Base-by-base conservation (phyloP, 2,113 vertebrate genomes). In the Lates calcarifer region DNA sequence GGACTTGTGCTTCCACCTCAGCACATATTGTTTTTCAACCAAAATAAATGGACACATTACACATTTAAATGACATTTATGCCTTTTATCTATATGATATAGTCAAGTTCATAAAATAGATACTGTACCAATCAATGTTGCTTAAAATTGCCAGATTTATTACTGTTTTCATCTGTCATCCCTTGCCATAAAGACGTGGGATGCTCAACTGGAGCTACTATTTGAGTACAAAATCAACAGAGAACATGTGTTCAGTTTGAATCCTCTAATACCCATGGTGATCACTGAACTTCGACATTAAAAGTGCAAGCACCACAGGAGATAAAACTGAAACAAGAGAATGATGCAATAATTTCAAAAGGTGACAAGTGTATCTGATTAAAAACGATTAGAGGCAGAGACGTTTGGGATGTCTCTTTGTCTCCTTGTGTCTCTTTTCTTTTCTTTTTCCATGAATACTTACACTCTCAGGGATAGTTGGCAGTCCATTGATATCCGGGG, bases 391-490 rank as follows among this genome's bases (percentile, higher is more conserved):
- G 81, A 91, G 90, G 79, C 62, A 63, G 72, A 85, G 65, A 86
- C 85, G 90, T 92, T 91, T 88, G 72, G 74, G 83, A 81, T 89
- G 60, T 74, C 63, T 86, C 88, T 89, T 84, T 33, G 77, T 77
- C 88, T 86, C 67, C 39, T 33, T 75, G 31, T 24, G 57, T 82
- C 69, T 86, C 51, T 33, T 60, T 83, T 78, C 35, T 56, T 78
- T 72, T 60, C 47, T 66, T 82, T 82, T 79, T 79, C 63, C 51
- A 57, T 71, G 79, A 87, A 93, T 94, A 98, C 98, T 98, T 93
- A 99, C 98, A 77, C 95, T 99, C 96, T 99, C 98, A 58, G 98
- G 98, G 91, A 99, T 98, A 55, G 98, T 98, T 88, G 98, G 98
- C 88, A 99, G 96, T 95, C 98, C 96, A 94, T 96, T 97, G 90